phyloP scores from a whole-genome alignment of 2,113 vertebrate species.

The Perca fluviatilis region DNA sequence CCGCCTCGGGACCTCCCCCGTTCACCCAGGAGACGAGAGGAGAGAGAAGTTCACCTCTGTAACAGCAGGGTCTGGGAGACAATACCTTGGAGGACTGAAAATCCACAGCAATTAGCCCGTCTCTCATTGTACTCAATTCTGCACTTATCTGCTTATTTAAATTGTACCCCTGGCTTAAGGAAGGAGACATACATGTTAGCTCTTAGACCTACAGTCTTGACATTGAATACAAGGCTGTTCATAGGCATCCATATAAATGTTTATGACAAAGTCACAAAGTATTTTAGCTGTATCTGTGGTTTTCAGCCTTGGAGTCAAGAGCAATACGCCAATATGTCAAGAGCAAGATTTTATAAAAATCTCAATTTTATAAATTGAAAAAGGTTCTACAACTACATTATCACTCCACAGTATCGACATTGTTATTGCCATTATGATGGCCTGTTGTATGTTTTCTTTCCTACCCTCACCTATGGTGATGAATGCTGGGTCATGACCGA shows the following conservation, averaged over 20 bases:
- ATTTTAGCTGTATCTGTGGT: neutral
- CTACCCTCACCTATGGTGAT: no score
- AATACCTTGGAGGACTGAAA: conserved; percentile 47
- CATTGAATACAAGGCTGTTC: conserved; percentile 3
- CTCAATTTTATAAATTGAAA: no score
- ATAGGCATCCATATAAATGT: neutral
- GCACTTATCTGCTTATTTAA: conserved; percentile 47
- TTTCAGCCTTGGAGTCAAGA: neutral
- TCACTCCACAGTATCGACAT: no score
- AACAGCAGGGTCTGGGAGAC: conserved; percentile 48
- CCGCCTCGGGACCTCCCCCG: conserved; percentile 33
- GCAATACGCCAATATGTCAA: no score
- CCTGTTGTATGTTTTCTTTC: no score
- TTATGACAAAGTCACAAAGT: neutral
- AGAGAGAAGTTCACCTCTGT: conserved; percentile 56
- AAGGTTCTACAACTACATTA: no score
- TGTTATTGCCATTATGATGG: no score
- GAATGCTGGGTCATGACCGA: no score
- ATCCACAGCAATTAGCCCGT: conserved; percentile 61
- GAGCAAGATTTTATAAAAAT: neutral
- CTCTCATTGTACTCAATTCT: conserved; percentile 26
- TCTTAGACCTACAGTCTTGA: conserved; percentile 34
- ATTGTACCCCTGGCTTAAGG: conserved; percentile 26
- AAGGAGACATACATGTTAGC: conserved; percentile 14
- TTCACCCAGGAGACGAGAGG: conserved; percentile 41